These are phyloP conservation scores for Dendronephthya gigantea DNA, from an alignment of 64 coral and sea anemone species.

Conservation along the genomic window DNA sequence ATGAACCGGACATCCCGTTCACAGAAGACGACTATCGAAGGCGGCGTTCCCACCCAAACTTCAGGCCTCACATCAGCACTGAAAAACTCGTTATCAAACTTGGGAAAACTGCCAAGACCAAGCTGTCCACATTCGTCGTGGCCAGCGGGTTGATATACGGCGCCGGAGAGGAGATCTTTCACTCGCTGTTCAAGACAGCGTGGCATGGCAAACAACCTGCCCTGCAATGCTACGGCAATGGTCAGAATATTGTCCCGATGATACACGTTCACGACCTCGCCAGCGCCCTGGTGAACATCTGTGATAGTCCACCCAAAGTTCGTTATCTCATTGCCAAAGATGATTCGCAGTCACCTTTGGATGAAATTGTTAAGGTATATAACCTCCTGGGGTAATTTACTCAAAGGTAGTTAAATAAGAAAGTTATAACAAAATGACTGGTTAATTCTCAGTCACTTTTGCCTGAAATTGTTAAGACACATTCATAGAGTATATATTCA, in stretches of 20 bases:
- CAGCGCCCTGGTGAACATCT: constrained; percentile 70
- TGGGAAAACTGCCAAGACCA: constrained; percentile 93
- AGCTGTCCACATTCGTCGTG: constrained; percentile 89
- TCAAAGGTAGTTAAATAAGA: no score
- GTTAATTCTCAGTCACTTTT: no score
- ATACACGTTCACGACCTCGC: constrained; percentile 86
- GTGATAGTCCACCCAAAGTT: constrained; percentile 92
- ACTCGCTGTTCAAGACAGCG: constrained; percentile 92
- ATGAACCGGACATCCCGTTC: constrained; percentile 95
- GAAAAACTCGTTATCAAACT: constrained; percentile 94
- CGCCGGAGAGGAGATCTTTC: constrained; percentile 85
- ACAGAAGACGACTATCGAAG: constrained; percentile 96
- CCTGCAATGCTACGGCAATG: constrained; percentile 87
- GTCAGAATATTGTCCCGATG: constrained; percentile 87
- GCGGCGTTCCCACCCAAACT: constrained; percentile 86
- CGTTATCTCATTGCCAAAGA: constrained; percentile 85
- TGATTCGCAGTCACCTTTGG: constrained; percentile 86
- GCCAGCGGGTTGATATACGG: constrained; percentile 83
- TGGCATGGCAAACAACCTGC: constrained; percentile 87
- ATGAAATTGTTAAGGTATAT: constrained; percentile 95
- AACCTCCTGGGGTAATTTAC: background rate
- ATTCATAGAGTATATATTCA: no score
- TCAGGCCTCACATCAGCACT: constrained; percentile 91
- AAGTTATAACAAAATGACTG: no score
- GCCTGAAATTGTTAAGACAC: no score